Conservation (phyloP, 2,888 invertebrate species). For the Apamea sordens region DNA sequence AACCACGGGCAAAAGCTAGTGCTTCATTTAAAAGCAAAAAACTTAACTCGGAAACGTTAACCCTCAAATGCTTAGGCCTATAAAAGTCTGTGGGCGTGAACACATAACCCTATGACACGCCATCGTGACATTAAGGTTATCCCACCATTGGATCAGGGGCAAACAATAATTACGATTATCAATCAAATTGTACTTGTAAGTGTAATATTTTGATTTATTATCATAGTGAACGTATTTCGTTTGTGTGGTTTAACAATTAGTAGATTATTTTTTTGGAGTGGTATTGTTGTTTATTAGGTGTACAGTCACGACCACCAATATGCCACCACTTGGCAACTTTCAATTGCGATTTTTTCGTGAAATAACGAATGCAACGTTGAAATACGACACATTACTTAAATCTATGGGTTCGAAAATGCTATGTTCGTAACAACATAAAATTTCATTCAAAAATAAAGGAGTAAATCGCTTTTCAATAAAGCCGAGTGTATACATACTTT, state of each 20-base stretch:
- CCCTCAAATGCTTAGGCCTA: constrained; percentile 37
- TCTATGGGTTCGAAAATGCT: too few relatives aligned
- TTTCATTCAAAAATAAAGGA: too few relatives aligned
- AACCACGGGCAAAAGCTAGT: not conserved
- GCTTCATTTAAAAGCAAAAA: not conserved
- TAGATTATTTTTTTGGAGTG: not conserved
- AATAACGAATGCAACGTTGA: too few relatives aligned
- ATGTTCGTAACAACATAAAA: too few relatives aligned
- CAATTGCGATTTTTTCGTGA: too few relatives aligned
- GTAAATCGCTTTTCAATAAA: too few relatives aligned
- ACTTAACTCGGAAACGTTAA: constrained; percentile 35
- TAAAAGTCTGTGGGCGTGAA: constrained; percentile 43
- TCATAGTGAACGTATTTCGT: constrained; percentile 22
- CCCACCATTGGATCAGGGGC: constrained; percentile 45
- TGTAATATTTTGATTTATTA: constrained; percentile 62
- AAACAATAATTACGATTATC: constrained; percentile 64
- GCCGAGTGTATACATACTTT: too few relatives aligned
- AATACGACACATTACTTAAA: too few relatives aligned
- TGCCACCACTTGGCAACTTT: too few relatives aligned
- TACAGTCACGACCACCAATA: too few relatives aligned
- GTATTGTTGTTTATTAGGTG: not conserved
- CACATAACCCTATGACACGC: constrained; percentile 58
- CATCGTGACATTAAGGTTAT: constrained; percentile 62
- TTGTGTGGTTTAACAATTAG: constrained; percentile 13
- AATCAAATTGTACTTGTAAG: constrained; percentile 56